Conservation (phyloP, 2,797 vertebrate species). For the Esox masquinongy region DNA sequence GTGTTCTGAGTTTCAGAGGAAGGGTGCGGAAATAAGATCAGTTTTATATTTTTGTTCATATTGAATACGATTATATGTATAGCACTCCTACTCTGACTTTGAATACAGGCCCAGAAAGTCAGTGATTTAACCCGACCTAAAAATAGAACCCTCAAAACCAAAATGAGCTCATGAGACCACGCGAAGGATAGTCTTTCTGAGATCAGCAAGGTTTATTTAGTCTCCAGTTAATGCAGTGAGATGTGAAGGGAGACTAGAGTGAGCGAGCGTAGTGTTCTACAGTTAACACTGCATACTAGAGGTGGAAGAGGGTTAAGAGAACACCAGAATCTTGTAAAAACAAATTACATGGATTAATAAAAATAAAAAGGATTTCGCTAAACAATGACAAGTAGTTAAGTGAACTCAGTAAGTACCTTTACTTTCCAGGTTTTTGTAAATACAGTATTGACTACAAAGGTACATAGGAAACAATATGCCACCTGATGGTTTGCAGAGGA, state of each 20-base stretch:
- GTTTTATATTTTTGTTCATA: not conserved
- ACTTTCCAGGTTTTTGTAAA: conserved; percentile 29
- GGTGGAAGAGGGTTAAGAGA: not conserved
- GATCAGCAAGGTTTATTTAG: not conserved
- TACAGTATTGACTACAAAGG: conserved; percentile 28
- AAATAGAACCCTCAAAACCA: conserved; percentile 6
- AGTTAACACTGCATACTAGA: not conserved
- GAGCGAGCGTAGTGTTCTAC: conserved; percentile 3
- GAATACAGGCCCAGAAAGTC: not conserved
- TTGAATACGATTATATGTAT: not conserved
- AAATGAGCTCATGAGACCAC: conserved; percentile 19
- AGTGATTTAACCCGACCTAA: conserved; percentile 9
- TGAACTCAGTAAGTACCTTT: conserved; percentile 19
- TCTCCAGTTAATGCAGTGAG: conserved; percentile 7
- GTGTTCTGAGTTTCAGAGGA: not conserved
- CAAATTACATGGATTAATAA: not conserved
- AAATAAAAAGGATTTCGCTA: conserved; percentile 38
- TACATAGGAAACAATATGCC: conserved; percentile 58
- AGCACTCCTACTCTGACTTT: not conserved
- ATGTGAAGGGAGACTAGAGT: not conserved
- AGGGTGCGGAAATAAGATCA: not conserved
- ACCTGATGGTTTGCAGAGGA: conserved; percentile 60
- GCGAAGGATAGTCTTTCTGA: not conserved
- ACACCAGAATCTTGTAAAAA: not conserved
- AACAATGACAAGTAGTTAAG: conserved; percentile 24